These are phyloP conservation scores for Patiria pectinifera DNA, from an alignment of 53 echinoderm and acorn worm species.

Conservation along the genomic window DNA sequence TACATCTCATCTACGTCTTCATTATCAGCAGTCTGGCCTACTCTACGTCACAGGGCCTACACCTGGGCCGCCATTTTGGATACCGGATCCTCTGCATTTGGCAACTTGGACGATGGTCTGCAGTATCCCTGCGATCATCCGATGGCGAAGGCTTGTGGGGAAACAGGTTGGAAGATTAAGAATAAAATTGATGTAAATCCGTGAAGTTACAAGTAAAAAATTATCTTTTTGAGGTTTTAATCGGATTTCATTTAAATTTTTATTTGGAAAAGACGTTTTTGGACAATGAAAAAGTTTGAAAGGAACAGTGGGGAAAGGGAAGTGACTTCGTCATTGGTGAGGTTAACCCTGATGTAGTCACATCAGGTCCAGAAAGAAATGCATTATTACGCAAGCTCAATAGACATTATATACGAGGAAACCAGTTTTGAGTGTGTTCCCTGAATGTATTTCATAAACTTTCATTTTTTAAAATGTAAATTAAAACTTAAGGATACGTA, in stretches of 20 bases:
- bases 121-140: constrained; percentile 55
- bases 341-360: too few species aligned
- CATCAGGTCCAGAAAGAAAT: too few species aligned
- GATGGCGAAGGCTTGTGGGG: constrained; percentile 39
- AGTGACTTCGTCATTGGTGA: too few species aligned
- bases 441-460: too few species aligned
- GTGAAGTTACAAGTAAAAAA: background rate
- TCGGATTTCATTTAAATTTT: background rate
- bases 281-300: too few species aligned
- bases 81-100: background rate
- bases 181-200: background rate
- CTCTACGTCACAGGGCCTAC: constrained; percentile 58
- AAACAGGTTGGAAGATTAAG: background rate
- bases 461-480: too few species aligned
- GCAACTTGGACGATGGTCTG: constrained; percentile 33
- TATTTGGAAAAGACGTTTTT: background rate
- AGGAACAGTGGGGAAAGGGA: too few species aligned
- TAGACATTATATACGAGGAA: too few species aligned
- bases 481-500: too few species aligned
- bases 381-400: too few species aligned
- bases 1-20: constrained; percentile 36
- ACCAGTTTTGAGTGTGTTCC: too few species aligned
- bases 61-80: constrained; percentile 58
- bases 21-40: constrained; percentile 67
- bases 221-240: background rate